Percentiles rank a stretch among this genome's conserved stretches.
These are phyloP conservation scores for Nemotelus pantherinus DNA, from an alignment of 2,888 invertebrate species.

Conservation along the genomic window DNA sequence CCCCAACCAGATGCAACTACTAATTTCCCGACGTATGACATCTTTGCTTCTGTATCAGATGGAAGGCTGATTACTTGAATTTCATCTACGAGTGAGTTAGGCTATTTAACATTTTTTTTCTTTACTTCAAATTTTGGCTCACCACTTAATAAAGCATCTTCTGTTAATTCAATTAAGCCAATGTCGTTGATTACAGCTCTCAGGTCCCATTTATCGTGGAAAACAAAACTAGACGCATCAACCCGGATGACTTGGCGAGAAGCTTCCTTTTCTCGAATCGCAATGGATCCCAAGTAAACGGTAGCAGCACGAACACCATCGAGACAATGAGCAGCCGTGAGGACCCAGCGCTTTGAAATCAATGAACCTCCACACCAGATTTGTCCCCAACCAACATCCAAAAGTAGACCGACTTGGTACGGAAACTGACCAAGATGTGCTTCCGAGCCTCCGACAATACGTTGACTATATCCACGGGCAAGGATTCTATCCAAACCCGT, in stretches of 20 bases:
- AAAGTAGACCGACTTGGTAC: constrained; percentile 58
- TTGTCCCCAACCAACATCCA: constrained; percentile 51
- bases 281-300: constrained; percentile 34
- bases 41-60: constrained; percentile 58
- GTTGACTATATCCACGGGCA: neutral
- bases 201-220: constrained; percentile 23
- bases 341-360: constrained; percentile 55
- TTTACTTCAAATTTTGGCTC: neutral
- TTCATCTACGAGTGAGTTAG: neutral
- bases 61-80: constrained; percentile 52
- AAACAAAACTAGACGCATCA: neutral
- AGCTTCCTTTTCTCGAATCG: neutral
- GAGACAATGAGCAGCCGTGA: constrained; percentile 62
- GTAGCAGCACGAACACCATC: constrained; percentile 37
- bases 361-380: constrained; percentile 59
- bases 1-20: constrained; percentile 67
- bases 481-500: neutral
- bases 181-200: constrained; percentile 25
- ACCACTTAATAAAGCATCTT: constrained; percentile 22
- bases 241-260: neutral
- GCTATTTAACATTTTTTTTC: neutral
- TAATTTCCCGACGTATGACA: constrained; percentile 57
- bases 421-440: constrained; percentile 56
- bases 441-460: constrained; percentile 48
- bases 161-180: constrained; percentile 28